A percentile compares a stretch with the other conserved stretches of the same genome.
These are phyloP conservation scores for Andrena cerasifolii DNA, from an alignment of 1,140 invertebrate species.

Conservation along the genomic window DNA sequence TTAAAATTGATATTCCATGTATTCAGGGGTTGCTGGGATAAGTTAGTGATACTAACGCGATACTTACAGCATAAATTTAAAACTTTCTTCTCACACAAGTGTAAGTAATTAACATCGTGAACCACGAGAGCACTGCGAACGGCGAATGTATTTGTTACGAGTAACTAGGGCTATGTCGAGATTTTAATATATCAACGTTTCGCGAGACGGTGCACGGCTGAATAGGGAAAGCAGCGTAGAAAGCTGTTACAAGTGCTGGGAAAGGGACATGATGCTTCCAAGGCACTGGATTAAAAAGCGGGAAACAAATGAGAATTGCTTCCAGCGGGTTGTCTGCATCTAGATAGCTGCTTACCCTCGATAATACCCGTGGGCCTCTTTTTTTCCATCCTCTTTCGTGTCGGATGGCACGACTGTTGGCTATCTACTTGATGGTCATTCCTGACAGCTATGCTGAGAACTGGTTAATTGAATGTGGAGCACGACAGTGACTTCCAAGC, in stretches of 20 bases:
- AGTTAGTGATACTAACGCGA: too few relatives aligned
- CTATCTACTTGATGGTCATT: not conserved
- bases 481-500: too few relatives aligned
- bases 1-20: too few relatives aligned
- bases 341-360: slow-evolving; percentile 62
- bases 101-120: not conserved
- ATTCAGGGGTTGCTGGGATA: too few relatives aligned
- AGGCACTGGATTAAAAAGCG: slow-evolving; percentile 65
- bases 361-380: slow-evolving; percentile 35
- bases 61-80: too few relatives aligned
- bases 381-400: slow-evolving; percentile 7
- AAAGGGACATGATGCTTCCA: slow-evolving; percentile 33
- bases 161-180: slow-evolving; percentile 31
- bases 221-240: not conserved
- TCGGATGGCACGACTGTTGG: not conserved
- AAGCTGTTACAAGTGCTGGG: slow-evolving; percentile 23
- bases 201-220: not conserved
- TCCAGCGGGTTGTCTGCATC: slow-evolving; percentile 57
- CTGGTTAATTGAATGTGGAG: slow-evolving; percentile 21
- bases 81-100: too few relatives aligned
- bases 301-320: slow-evolving; percentile 74
- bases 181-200: slow-evolving; percentile 38
- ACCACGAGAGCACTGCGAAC: too few relatives aligned
- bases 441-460: not conserved
- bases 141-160: not conserved